Evolutionary conservation across 37 sponge, comb jelly and placozoan species (phyloP).

Genomic region (Ianthella basta): DNA sequence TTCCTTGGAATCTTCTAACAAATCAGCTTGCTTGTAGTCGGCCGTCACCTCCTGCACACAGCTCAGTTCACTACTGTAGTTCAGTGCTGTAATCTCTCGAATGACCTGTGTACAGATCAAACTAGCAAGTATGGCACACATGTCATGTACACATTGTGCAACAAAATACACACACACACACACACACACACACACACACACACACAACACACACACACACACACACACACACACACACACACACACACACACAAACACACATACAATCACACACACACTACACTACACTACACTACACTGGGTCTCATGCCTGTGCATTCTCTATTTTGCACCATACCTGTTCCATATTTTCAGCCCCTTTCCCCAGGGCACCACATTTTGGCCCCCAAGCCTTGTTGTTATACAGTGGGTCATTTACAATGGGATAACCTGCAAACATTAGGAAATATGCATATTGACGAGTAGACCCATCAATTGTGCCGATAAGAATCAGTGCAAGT

Average conservation of each 20-base stretch:
- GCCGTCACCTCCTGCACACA: no score
- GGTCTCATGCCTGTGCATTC: no score
- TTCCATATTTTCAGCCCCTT: conserved; percentile 33
- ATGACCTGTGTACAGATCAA: conserved; percentile 26
- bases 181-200: no score
- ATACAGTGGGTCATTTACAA: conserved; percentile 92
- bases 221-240: no score
- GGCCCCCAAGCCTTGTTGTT: conserved; percentile 82
- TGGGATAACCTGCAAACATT: conserved; percentile 74
- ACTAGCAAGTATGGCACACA: background rate
- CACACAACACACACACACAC: no score
- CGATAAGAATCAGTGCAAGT: background rate
- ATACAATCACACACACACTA: no score
- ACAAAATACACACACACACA: no score
- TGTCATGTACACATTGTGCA: background rate
- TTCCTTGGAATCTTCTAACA: no score
- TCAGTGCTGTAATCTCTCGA: conserved; percentile 31
- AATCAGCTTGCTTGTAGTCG: no score
- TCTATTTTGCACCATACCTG: conserved; percentile 29
- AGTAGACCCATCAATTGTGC: background rate
- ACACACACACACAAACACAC: no score
- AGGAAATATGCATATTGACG: background rate
- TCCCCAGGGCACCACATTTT: conserved; percentile 37
- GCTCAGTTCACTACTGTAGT: conserved; percentile 27
- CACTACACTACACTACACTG: background rate